Evolutionary conservation across 2,113 vertebrate genomes (phyloP).

Genomic region (Neodon shergylaensis): DNA sequence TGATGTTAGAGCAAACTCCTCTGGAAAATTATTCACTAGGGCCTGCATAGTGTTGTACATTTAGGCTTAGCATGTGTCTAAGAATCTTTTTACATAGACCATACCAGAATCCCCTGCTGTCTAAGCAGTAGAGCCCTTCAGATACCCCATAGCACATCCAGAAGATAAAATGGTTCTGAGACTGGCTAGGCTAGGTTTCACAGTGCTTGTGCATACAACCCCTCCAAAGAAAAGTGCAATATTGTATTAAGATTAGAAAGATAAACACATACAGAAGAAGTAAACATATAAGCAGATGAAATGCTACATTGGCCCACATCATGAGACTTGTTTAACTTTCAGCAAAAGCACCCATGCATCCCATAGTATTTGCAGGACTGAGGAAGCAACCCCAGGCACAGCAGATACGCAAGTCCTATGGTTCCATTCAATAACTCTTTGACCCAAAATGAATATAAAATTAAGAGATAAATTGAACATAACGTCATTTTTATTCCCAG

Average conservation of each 20-base stretch:
- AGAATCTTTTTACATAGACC: background rate
- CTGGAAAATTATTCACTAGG: background rate
- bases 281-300: background rate
- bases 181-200: background rate
- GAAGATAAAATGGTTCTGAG: background rate
- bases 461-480: background rate
- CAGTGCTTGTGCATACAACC: background rate
- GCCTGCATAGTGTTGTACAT: background rate
- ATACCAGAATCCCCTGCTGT: background rate
- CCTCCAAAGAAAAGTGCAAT: background rate
- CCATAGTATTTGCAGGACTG: background rate
- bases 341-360: background rate
- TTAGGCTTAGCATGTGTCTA: background rate
- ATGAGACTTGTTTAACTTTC: background rate
- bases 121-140: background rate
- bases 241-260: background rate
- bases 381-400: background rate
- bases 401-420: background rate
- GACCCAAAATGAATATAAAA: background rate
- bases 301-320: background rate
- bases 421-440: background rate
- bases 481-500: background rate
- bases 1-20: background rate
- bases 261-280: background rate
- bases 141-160: background rate